Conservation (phyloP, 2,113 vertebrate species). For the Axis porcinus region DNA sequence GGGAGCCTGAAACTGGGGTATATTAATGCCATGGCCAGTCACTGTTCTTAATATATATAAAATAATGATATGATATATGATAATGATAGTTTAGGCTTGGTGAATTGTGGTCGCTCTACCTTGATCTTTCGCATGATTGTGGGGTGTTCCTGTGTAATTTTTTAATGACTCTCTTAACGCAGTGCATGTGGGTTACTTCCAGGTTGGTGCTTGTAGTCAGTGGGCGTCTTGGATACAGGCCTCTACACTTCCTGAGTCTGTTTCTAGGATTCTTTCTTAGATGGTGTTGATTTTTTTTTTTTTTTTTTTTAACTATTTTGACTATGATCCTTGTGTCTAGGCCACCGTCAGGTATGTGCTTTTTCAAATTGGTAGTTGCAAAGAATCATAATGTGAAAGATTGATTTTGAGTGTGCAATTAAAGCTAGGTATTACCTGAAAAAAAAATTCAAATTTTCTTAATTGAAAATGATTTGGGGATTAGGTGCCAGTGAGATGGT, state of each 20-base stretch:
- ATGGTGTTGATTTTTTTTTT: background rate
- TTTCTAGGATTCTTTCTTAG: conserved; percentile 20
- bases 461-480: conserved; percentile 5
- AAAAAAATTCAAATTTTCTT: background rate
- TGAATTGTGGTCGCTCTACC: background rate
- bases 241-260: background rate
- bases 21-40: background rate
- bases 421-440: background rate
- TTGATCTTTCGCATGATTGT: conserved; percentile 20
- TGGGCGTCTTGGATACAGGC: background rate
- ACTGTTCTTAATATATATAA: background rate
- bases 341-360: background rate
- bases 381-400: background rate
- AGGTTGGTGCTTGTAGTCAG: background rate
- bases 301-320: background rate
- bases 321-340: background rate
- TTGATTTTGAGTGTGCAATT: conserved; percentile 21
- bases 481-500: conserved; percentile 4
- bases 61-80: background rate
- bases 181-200: background rate
- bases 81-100: background rate
- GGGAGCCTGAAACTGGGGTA: background rate
- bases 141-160: conserved; percentile 7
- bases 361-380: conserved; percentile 9
- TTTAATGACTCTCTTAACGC: background rate